Percentiles rank a stretch among this genome's conserved stretches.
These are phyloP conservation scores for Maniola hyperantus DNA, from an alignment of 2,888 invertebrate species.

Conservation along the genomic window DNA sequence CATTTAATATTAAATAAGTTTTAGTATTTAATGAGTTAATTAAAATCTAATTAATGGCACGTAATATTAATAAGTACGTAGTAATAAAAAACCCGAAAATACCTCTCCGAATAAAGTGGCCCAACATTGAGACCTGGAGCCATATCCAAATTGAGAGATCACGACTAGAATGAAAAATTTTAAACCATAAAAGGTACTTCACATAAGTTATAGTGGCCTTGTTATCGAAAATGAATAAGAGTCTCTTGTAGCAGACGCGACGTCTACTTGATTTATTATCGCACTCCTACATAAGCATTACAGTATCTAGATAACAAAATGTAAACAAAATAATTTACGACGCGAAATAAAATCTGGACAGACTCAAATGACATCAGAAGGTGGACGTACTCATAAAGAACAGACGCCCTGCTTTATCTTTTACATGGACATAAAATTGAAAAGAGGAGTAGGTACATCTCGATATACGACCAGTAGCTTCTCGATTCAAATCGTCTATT, in stretches of 20 bases:
- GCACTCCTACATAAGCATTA: constrained; percentile 15
- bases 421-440: constrained; percentile 43
- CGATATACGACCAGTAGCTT: constrained; percentile 35
- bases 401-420: constrained; percentile 44
- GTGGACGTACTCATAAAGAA: constrained; percentile 46
- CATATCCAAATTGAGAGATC: no score
- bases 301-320: constrained; percentile 30
- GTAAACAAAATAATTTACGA: constrained; percentile 43
- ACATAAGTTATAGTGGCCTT: not conserved
- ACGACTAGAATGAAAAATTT: no score
- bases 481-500: constrained; percentile 38
- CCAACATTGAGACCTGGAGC: no score
- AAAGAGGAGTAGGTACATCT: constrained; percentile 39
- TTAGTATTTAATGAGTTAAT: no score
- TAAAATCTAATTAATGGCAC: no score
- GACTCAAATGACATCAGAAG: constrained; percentile 40
- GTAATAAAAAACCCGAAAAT: not conserved
- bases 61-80: no score
- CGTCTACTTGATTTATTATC: constrained; percentile 16
- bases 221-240: constrained; percentile 9
- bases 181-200: not conserved
- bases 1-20: no score
- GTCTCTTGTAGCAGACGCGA: constrained; percentile 12
- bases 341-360: constrained; percentile 43
- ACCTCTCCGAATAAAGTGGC: no score